A percentile compares a stretch with the other conserved stretches of the same genome.
Evolutionary conservation across 2,888 invertebrate genomes (phyloP).

Genomic region (Nymphalis urticae): DNA sequence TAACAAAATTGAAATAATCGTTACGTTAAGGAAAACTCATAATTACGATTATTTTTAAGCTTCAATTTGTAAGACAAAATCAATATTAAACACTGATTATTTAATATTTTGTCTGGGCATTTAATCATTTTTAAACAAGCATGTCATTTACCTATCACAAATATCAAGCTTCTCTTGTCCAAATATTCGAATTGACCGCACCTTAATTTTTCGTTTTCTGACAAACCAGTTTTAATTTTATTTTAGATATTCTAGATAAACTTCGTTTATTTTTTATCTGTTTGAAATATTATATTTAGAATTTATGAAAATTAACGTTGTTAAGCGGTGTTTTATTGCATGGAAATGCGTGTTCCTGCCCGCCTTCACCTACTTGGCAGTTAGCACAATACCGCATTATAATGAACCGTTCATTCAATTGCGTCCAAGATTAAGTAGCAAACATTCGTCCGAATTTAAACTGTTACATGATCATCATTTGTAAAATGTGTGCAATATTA

Average conservation of each 20-base stretch:
- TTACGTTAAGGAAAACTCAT: no score
- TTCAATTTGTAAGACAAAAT: no score
- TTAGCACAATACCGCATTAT: constrained; percentile 19
- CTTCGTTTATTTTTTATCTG: not conserved
- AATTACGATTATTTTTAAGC: not conserved
- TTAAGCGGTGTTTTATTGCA: constrained; percentile 2
- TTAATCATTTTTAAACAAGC: not conserved
- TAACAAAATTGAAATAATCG: not conserved
- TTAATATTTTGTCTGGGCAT: no score
- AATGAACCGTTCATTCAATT: constrained; percentile 21
- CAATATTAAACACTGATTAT: no score
- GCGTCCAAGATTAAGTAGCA: constrained; percentile 3
- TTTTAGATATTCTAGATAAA: not conserved
- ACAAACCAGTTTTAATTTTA: not conserved
- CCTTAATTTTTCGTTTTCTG: not conserved
- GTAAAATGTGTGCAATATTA: not conserved
- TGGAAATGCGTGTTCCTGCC: constrained; percentile 20
- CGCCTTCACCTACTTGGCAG: constrained; percentile 34
- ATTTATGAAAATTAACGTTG: constrained; percentile 3
- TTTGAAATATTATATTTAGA: not conserved
- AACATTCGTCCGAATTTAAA: not conserved
- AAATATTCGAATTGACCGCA: constrained; percentile 1
- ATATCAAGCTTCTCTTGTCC: not conserved
- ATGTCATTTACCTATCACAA: not conserved
- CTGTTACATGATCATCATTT: not conserved